Evolutionary conservation across 2,113 vertebrate species (phyloP), one percentile per base, ranked within the genome.

Genomic region (Hemichromis elongatus): DNA sequence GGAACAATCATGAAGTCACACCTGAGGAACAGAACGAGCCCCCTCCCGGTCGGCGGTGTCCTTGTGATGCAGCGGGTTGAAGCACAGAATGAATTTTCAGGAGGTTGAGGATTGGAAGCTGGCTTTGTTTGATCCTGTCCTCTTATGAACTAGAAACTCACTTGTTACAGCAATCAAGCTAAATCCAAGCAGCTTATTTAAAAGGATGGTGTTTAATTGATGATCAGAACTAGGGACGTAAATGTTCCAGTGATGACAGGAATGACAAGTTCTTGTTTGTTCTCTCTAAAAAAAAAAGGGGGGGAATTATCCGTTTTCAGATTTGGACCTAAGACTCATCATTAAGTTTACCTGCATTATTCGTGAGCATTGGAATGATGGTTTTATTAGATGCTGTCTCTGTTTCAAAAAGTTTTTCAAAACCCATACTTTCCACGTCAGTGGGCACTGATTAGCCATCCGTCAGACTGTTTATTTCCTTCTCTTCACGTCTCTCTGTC

Each of bases 1-100:
- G 86, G 83, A 93, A 92, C 73, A 91, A 93, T 93, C 91, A 90
- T 26, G 77, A 85, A 87, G 88, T 91, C 91, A 87, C 93, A 93
- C 89, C 91, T 90, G 88, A 21, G 77, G 56, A 92, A 80, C 88
- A 90, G 87, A 80, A 86, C 66, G 88, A 81, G 80, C 75, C 68
- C 40, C 9, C 54, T 86, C 81, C 77, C 75, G 50, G 37, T 40
- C 4, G 1, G 53, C 86, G 63, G 86, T n/a, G 79, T 91, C 86
- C 90, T 82, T 26, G 85, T 77, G 89, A 80, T 16, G 3, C 84
- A 80, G 86, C 55, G n/a, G 88, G 87, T 56, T 54, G 12, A 79
- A 21, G 77, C 81, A 16, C 59, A 45, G 66, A 87, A 78, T 83
- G 47, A 54, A 57, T 83, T 83, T 87, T 79, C 33, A 73, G 68